A percentile compares a stretch with the other conserved stretches of the same genome.
These are phyloP conservation scores for Tribolium madens DNA, from an alignment of 1,140 invertebrate genomes.

Conservation along the genomic window DNA sequence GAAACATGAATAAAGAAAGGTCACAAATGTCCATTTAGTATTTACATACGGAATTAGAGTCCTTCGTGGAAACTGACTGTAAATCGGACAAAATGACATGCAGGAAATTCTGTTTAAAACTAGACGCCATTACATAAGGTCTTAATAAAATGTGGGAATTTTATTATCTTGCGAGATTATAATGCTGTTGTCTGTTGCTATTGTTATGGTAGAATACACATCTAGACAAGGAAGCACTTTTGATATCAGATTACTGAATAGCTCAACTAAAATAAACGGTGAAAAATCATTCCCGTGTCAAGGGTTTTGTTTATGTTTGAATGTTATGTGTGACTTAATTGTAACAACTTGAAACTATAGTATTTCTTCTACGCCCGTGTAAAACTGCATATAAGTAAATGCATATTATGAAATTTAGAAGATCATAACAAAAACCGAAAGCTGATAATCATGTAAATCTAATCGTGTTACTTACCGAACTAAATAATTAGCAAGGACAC, in stretches of 20 bases:
- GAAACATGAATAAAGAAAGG: slow-evolving; percentile 30
- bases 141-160: slow-evolving; percentile 44
- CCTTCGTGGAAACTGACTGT: slow-evolving; percentile 9
- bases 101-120: slow-evolving; percentile 25
- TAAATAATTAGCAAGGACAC: neutral
- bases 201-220: slow-evolving; percentile 38
- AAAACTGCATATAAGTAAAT: slow-evolving; percentile 2
- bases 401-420: slow-evolving; percentile 15
- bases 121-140: slow-evolving; percentile 7
- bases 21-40: neutral
- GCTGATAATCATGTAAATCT: slow-evolving; percentile 2
- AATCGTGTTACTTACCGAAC: slow-evolving; percentile 2
- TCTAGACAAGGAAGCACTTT: slow-evolving; percentile 34
- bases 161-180: slow-evolving; percentile 41
- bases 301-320: neutral
- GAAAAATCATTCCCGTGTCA: slow-evolving; percentile 21
- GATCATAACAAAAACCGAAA: neutral
- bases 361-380: slow-evolving; percentile 7
- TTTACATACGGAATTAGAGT: slow-evolving; percentile 24
- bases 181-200: slow-evolving; percentile 26
- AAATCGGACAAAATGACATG: neutral
- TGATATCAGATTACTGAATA: slow-evolving; percentile 31
- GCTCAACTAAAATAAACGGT: slow-evolving; percentile 22
- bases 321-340: neutral
- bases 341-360: neutral